Base-by-base conservation (phyloP, 2,888 invertebrate species). In the Noctua fimbriata region DNA sequence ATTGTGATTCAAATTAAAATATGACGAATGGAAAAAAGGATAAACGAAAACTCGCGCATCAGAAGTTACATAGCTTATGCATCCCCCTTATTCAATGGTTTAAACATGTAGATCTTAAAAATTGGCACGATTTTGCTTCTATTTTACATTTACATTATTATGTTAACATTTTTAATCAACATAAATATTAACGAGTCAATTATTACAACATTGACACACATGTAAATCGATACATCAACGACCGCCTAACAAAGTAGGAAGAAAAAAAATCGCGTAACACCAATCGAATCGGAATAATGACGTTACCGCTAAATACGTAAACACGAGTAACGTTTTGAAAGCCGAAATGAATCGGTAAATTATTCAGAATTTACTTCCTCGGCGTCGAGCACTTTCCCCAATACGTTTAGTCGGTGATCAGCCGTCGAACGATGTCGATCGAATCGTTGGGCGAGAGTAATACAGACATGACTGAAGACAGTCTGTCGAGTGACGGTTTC, bases 381-480 rank as follows among this genome's bases (percentile, higher is more conserved):
- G 73, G 49, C 86, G 82, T 74, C 80, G 83, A 88, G 83, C 82
- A 87, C 91, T 92, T 91, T 92, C 92, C 66, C 90, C 83, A 77
- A 87, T 90, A 85, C 89, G 81, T 90, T 91, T 92, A 92, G 93
- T 93, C 88, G 86, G 89, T 91, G 90, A 92, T 92, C 91, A 89
- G 82, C 90, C 88, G 92, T 88, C 91, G 89, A 81, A 86, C 91
- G 90, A 92, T 92, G 92, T 90, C 93, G 90, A 89, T 88, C 88
- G 89, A 86, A 84, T 90, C 91, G 88, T 76, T 84, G 66, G 87
- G 82, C 86, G 90, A 89, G 75, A 80, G 85, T 82, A 82, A 77
- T 70, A 55, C 73, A 74, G 93, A 93, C 79, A 95, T 96, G 91
- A 95, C 96, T 60, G 94, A 93, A 52, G 96, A 96, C 91, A 96